Evolutionary conservation across 2,888 invertebrate genomes (phyloP), one percentile per base, ranked within the genome.

Genomic region (Cheilosia vernalis): DNA sequence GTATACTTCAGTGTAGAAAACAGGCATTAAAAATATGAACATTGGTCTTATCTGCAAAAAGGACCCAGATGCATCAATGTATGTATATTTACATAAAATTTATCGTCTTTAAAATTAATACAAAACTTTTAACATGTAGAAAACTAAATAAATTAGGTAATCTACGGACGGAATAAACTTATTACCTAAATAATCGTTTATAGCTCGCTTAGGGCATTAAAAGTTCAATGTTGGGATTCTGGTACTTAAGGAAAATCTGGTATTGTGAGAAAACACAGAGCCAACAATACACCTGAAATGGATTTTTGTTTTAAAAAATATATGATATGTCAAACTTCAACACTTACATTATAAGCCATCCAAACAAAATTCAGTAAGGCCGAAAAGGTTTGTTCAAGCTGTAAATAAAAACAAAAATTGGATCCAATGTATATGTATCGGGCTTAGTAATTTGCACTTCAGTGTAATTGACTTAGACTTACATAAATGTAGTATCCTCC

Each of bases 401-500:
- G 92, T 83, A 94, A 93, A 70, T 47, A 85, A 56, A 87, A 77
- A 19, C 9, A 21, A 21, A 51, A 49, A 19, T 6, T 3, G 2
- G 7, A 44, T 77, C 79, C 13, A 24, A 47, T 3, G 61, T 70
- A 21, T 44, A 13, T 10, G 4, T 4, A 37, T 13, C 3, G 3
- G 10, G 33, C 13, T 37, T 19, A 58, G 9, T 7, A 33, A 58
- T 1, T 44, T 19, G 19, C 15, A 10, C 37, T 3, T 42, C 4
- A 40, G 13, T 24, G 44, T 17, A 15, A 3, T 21, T 61, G 74
- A 30, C 40, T 55, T 24, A 13, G 72, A 94, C 96, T 95, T 92
- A 97, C 97, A 92, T 97, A 97, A 89, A 97, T 97, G 89, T 98
- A 98, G 90, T 98, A 98, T 84, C 97, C 97, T 84, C 96, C 96